Evolutionary conservation across 64 coral and sea anemone genomes (phyloP).

Genomic region (Platygyra sinensis): DNA sequence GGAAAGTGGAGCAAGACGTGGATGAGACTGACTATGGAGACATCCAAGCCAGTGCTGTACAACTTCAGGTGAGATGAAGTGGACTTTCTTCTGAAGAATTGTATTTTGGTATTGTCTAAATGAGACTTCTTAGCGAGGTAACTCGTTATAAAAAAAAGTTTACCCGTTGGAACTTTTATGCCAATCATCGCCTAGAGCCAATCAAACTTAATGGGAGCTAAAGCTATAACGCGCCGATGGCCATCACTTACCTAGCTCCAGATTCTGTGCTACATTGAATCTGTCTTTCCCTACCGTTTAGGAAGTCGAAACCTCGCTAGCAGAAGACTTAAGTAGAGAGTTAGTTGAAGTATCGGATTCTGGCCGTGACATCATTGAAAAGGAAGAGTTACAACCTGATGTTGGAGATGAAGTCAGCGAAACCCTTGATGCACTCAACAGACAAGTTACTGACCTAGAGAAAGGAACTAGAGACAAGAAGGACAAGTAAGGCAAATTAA

Average conservation of each 20-base stretch:
- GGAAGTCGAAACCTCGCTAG: conserved; percentile 32
- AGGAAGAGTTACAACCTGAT: conserved; percentile 27
- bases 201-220: no score
- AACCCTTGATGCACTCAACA: conserved; percentile 69
- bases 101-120: not conserved
- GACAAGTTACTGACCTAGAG: conserved; percentile 73
- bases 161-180: not conserved
- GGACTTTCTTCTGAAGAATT: not conserved
- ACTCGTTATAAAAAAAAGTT: no score
- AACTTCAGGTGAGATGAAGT: conserved; percentile 61
- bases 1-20: conserved; percentile 59
- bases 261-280: no score
- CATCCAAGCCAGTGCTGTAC: conserved; percentile 56
- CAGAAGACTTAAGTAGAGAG: conserved; percentile 35
- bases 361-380: conserved; percentile 32
- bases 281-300: not conserved
- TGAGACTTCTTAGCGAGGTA: no score
- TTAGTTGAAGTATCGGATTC: conserved; percentile 22
- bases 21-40: conserved; percentile 80
- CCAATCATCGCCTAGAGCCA: no score
- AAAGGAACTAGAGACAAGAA: conserved; percentile 73
- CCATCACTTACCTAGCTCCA: no score
- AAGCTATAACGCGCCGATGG: no score
- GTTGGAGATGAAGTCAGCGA: conserved; percentile 45
- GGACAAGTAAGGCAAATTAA: conserved; percentile 44